Base-by-base conservation (phyloP, 2,888 invertebrate species). In the Agrochola macilenta region DNA sequence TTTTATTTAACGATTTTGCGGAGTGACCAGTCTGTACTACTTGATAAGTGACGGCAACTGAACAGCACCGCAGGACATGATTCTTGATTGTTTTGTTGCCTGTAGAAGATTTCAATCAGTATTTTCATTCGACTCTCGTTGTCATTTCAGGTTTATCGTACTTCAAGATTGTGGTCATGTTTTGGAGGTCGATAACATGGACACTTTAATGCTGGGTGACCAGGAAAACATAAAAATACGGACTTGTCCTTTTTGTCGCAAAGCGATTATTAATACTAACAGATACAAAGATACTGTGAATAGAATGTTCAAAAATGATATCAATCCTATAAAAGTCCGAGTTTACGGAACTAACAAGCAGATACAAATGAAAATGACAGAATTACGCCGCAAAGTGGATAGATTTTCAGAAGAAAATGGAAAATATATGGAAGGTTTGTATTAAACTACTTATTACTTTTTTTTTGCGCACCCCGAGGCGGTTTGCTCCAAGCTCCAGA, bases 181-280 rank as follows among this genome's bases (percentile, higher is more conserved):
- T 5, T 81, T 97, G 79, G 97, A 97, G 82, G 90, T 97, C 1
- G 91, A 94, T 30, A 94, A 94, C 60, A 93, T 97, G 91, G 96
- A 97, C 72, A 91, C 83, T 26, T 92, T 97, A 88, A 94, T 97
- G 93, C 88, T 88, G 69, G 90, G 91, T 5, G 90, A 94, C 57
- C 90, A 79, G 30, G 94, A 94, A 35, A 88, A 89, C 1, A 89
- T 95, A 54, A 82, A 90, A 35, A 93, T 96, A n/a, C 92, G 92
- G 3, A 82, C 90, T 1, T 98, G 98, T 88, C 98, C 98, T 0
- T 92, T 90, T 76, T 98, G 98, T 89, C 97, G 97, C 72, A 97
- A 97, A 30, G 95, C 97, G 0, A 97, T 98, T 23, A 93, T 97
- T 26, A 97, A 95, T 86, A 97, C 97, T 4, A 93, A 94, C 64